Evolutionary conservation across 2,113 vertebrate genomes (phyloP).

Genomic region (Heterotis niloticus): DNA sequence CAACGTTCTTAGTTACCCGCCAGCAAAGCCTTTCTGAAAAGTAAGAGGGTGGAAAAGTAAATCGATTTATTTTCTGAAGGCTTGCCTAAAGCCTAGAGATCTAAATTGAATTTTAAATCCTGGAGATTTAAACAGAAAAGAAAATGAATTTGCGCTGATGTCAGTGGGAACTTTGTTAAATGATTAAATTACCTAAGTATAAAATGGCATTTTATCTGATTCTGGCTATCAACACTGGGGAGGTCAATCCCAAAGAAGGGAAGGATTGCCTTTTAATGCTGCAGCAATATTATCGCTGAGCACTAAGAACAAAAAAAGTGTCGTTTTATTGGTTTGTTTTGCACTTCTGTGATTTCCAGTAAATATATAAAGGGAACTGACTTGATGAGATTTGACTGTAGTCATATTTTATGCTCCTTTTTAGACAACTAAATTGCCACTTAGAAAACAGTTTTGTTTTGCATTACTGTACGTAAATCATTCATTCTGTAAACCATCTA

Average conservation of each 20-base stretch:
- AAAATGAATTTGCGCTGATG: constrained; percentile 52
- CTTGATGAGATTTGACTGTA: too few relatives aligned
- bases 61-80: constrained; percentile 51
- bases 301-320: background rate
- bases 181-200: constrained; percentile 53
- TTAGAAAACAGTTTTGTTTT: too few relatives aligned
- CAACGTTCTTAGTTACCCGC: background rate
- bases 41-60: constrained; percentile 29
- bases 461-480: too few relatives aligned
- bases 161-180: constrained; percentile 46
- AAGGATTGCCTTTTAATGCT: background rate
- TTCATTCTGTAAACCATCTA: too few relatives aligned
- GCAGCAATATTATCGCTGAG: background rate
- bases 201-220: constrained; percentile 53
- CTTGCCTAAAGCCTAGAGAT: constrained; percentile 45
- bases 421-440: too few relatives aligned
- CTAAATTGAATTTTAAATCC: constrained; percentile 45
- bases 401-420: too few relatives aligned
- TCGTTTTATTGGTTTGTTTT: background rate
- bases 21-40: background rate
- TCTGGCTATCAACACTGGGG: constrained; percentile 41
- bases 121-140: constrained; percentile 33
- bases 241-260: constrained; percentile 41
- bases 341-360: too few relatives aligned
- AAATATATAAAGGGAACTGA: too few relatives aligned